Evolutionary conservation across 2,888 invertebrate genomes (phyloP).

Genomic region (Drosophila pseudotalamancana): DNA sequence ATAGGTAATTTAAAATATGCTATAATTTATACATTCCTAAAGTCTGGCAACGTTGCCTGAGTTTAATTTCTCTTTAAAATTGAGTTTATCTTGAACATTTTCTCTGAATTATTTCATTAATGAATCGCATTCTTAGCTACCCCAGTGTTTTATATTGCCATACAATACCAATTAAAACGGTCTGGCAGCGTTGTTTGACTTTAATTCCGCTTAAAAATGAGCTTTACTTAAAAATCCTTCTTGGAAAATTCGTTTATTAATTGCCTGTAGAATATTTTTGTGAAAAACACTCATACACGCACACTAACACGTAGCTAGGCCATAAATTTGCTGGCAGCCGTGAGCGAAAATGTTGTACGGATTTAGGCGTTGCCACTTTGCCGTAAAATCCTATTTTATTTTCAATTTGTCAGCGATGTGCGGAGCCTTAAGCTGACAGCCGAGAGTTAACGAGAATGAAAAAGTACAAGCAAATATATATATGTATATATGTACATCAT

Average conservation of each 20-base stretch:
- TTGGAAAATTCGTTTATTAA: slow-evolving; percentile 19
- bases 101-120: too few species aligned
- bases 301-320: slow-evolving; percentile 28
- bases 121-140: too few species aligned
- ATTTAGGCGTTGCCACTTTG: slow-evolving; percentile 58
- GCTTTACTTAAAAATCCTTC: not conserved
- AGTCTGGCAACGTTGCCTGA: too few species aligned
- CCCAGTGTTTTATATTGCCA: too few species aligned
- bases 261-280: slow-evolving; percentile 9
- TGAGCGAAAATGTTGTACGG: slow-evolving; percentile 40
- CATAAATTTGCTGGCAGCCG: slow-evolving; percentile 52
- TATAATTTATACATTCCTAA: too few species aligned
- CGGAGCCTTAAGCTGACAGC: slow-evolving; percentile 52
- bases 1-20: too few species aligned
- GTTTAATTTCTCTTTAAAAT: too few species aligned
- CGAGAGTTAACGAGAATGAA: not conserved
- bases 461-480: not conserved
- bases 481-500: not conserved
- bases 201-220: not conserved
- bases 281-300: slow-evolving; percentile 1
- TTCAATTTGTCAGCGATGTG: slow-evolving; percentile 66
- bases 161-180: not conserved
- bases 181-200: not conserved
- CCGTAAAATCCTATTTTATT: slow-evolving; percentile 74
- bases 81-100: too few species aligned